Conservation (phyloP, 2,113 vertebrate genomes). For the Rhagologus leucostigma region DNA sequence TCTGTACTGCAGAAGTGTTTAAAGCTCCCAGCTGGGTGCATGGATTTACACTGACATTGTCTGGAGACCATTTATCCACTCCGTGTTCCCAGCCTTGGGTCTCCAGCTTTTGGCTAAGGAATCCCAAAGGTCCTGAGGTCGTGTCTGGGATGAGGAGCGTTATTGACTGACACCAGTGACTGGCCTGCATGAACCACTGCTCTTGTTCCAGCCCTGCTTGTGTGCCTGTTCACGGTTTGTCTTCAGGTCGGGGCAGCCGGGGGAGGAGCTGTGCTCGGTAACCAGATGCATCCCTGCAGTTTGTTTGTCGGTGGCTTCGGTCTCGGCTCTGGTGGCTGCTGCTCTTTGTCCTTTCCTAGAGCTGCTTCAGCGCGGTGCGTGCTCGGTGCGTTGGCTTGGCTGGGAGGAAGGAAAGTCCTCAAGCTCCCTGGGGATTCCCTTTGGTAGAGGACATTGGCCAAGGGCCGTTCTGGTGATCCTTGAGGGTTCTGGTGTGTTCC, state of each 20-base stretch:
- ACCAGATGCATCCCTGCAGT: accelerated
- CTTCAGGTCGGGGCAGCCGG: background rate
- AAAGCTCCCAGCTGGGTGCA: accelerated
- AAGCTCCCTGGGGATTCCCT: background rate
- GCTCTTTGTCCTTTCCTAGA: background rate
- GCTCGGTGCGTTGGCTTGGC: accelerated
- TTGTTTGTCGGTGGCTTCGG: background rate
- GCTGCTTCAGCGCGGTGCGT: accelerated
- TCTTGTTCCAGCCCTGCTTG: background rate
- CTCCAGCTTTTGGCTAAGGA: background rate
- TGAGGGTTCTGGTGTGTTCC: accelerated
- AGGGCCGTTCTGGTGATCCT: background rate
- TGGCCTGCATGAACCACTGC: accelerated
- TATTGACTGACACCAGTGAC: accelerated
- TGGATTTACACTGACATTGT: accelerated
- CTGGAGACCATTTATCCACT: background rate
- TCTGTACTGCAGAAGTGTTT: background rate
- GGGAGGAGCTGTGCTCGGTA: accelerated
- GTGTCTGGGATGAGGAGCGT: background rate
- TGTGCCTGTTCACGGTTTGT: accelerated
- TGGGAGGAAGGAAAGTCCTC: background rate
- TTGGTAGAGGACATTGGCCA: background rate
- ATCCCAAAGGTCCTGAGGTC: background rate
- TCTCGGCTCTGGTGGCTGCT: background rate
- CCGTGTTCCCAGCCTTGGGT: background rate